phyloP scores from a whole-genome alignment of 2,888 invertebrate genomes.

The Acholoe squamosa region DNA sequence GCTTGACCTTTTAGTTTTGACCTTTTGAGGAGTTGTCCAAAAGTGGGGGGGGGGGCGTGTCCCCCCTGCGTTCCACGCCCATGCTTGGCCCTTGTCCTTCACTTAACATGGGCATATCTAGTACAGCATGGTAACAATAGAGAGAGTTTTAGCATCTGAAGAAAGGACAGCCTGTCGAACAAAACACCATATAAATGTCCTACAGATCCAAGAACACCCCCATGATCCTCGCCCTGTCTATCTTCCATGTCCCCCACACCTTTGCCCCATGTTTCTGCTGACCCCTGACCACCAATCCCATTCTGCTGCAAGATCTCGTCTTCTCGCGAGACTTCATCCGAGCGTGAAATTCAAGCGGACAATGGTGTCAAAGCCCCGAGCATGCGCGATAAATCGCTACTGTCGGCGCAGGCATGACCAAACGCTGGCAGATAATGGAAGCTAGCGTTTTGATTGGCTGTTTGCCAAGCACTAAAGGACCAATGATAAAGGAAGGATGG shows the following conservation, averaged over 20 bases:
- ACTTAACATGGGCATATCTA: too few relatives aligned
- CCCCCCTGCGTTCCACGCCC: too few relatives aligned
- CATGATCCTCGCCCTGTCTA: not conserved
- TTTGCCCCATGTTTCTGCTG: not conserved
- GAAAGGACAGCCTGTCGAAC: too few relatives aligned
- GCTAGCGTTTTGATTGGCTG: conserved; percentile 22
- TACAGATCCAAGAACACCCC: too few relatives aligned
- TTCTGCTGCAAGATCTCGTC: not conserved
- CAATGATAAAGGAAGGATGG: not conserved
- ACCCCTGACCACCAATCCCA: not conserved
- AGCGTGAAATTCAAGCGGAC: not conserved
- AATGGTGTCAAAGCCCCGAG: conserved; percentile 4
- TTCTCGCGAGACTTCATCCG: not conserved
- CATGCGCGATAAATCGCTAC: conserved; percentile 1
- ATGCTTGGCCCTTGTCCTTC: too few relatives aligned
- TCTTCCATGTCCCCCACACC: not conserved
- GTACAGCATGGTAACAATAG: too few relatives aligned
- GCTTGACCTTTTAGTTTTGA: too few relatives aligned
- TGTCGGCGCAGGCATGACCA: not conserved
- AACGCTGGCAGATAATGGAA: not conserved
- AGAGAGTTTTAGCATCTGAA: too few relatives aligned
- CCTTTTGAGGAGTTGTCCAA: too few relatives aligned
- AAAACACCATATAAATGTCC: too few relatives aligned
- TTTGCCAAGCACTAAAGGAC: conserved; percentile 10
- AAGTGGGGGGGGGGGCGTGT: too few relatives aligned